Evolutionary conservation across 2,113 vertebrate species (phyloP), one percentile per base, ranked within the genome.

Genomic region (Saimiri boliviensis): DNA sequence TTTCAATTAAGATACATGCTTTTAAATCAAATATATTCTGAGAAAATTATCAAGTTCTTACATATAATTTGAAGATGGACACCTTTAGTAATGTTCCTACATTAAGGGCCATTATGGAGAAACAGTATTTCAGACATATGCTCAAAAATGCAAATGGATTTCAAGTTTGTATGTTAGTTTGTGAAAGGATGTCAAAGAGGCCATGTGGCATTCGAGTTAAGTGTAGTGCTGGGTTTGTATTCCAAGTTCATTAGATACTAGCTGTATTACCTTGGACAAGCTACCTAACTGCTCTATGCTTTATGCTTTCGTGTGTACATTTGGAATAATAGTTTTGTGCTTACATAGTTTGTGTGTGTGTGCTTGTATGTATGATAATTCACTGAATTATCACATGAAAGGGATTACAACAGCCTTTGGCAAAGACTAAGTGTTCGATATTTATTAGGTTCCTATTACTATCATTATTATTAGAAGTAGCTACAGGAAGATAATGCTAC

Each of bases 391-490:
- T 95, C 49, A 7, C 21, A 40, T 25, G 13, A 93, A 89, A 91
- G 45, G 23, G 40, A 81, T 83, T 63, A 70, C 10, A 91, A 30
- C 8, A 45, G 19, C 63, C 23, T 27, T 66, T 94, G 60, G 27
- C 13, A 86, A 95, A 91, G 30, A 45, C 63, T 84, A 73, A 81
- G 9, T 82, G 6, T 89, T 94, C 6, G 37, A 3, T 89, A 47
- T 86, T 89, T 94, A 60, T 68, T 89, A 89, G 60, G 37, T 14
- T 68, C 42, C 92, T 88, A 76, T 85, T 81, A n/a, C 86, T 60
- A 82, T 66, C 21, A 82, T 35, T 86, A 84, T 6, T 70, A 74
- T 4, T 74, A 32, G 12, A 86, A 47, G 30, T 60, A 68, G 17
- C 12, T 27, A 82, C 20, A 71, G 71, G 27, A 37, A 35, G 12